Conservation (phyloP, 2,888 invertebrate genomes). For the Eupithecia dodoneata region DNA sequence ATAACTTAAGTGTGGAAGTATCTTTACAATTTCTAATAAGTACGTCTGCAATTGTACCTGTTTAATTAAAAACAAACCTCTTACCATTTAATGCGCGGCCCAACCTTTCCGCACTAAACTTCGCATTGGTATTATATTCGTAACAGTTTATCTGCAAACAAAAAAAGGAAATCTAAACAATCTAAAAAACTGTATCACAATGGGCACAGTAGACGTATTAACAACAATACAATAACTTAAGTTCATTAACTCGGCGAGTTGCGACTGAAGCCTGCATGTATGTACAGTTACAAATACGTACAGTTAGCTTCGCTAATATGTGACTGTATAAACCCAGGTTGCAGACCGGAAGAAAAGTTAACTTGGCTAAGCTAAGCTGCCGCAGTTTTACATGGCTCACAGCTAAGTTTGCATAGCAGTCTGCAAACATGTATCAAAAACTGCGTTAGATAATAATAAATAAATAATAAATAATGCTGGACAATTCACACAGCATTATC, state of each 20-base stretch:
- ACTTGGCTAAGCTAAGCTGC: not conserved
- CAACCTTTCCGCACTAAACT: conserved; percentile 49
- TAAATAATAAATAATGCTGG: too few species aligned
- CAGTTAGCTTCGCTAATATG: conserved; percentile 37
- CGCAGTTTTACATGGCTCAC: not conserved
- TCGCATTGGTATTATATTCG: conserved; percentile 56
- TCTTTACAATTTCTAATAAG: not conserved
- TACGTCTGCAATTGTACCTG: not conserved
- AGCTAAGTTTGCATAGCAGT: not conserved
- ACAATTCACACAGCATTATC: too few species aligned
- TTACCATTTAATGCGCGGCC: conserved; percentile 60
- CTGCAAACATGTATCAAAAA: not conserved
- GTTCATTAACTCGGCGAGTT: conserved; percentile 53
- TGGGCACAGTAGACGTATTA: conserved; percentile 21
- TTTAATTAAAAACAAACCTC: not conserved
- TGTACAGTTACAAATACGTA: conserved; percentile 48
- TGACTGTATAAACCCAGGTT: not conserved
- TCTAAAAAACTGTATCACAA: conserved; percentile 20
- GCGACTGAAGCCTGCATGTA: conserved; percentile 41
- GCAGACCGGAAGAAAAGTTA: not conserved
- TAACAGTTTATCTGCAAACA: conserved; percentile 71
- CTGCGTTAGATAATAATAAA: too few species aligned
- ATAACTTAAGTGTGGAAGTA: not conserved
- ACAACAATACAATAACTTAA: conserved; percentile 45
- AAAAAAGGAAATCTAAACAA: conserved; percentile 27